Evolutionary conservation across 1,140 invertebrate species (phyloP).

Genomic region (Drosophila quadrilineata): DNA sequence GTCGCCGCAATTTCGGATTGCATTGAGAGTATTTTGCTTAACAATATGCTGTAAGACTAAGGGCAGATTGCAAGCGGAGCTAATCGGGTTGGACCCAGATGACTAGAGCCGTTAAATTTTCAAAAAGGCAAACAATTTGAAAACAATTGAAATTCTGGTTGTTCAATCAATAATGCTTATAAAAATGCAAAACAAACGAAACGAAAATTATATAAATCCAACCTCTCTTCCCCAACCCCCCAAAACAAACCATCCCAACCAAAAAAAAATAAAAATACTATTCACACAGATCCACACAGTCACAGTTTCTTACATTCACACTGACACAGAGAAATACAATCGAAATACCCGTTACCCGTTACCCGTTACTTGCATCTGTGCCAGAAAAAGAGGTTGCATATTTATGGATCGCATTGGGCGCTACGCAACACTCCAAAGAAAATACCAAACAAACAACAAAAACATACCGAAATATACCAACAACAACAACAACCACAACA

Average conservation of each 20-base stretch:
- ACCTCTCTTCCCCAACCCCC: too few species aligned
- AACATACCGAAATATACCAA: conserved; percentile 14
- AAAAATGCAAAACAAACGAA: too few species aligned
- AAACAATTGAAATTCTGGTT: too few species aligned
- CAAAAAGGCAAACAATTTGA: too few species aligned
- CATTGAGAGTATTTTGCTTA: conserved; percentile 92
- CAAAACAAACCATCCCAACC: too few species aligned
- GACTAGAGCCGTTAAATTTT: conserved; percentile 84
- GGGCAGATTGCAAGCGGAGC: conserved; percentile 89
- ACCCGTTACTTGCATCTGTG: conserved; percentile 40
- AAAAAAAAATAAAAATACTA: not conserved
- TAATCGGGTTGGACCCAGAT: conserved; percentile 91
- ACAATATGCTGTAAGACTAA: conserved; percentile 93
- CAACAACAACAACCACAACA: conserved; percentile 10
- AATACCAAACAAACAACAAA: conserved; percentile 1
- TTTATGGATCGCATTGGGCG: conserved; percentile 37
- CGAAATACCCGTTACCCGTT: conserved; percentile 22
- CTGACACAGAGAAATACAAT: conserved; percentile 11
- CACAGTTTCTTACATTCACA: too few species aligned
- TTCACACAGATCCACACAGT: too few species aligned
- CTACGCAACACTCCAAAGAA: conserved; percentile 49
- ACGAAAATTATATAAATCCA: too few species aligned
- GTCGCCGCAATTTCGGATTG: conserved; percentile 94
- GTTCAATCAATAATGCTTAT: too few species aligned
- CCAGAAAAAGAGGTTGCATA: conserved; percentile 42